Conservation (phyloP, 2,113 vertebrate genomes). For the Chaetura pelagica region DNA sequence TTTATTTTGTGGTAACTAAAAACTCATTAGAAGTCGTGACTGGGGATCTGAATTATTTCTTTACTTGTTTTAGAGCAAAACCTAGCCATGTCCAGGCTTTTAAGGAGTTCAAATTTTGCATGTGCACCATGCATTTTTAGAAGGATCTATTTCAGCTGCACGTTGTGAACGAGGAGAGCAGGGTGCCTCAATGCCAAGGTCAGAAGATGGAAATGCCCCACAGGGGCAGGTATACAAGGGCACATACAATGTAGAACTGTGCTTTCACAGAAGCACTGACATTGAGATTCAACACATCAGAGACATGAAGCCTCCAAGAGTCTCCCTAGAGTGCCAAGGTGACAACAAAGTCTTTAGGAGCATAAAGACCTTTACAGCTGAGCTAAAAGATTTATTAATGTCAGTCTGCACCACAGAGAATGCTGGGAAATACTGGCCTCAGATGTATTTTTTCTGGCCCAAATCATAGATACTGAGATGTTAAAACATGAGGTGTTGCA, state of each 20-base stretch:
- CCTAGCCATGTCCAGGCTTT: not conserved
- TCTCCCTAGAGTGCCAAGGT: not conserved
- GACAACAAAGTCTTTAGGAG: not conserved
- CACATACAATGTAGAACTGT: not conserved
- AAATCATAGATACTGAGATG: not conserved
- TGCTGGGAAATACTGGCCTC: constrained; percentile 25
- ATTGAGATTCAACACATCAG: not conserved
- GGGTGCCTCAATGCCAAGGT: not conserved
- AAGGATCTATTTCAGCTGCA: not conserved
- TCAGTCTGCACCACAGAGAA: constrained; percentile 18
- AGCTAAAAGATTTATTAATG: constrained; percentile 29
- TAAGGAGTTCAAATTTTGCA: not conserved
- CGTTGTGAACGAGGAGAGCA: not conserved
- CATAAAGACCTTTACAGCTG: constrained; percentile 12
- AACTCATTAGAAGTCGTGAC: not conserved
- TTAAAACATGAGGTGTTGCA: constrained; percentile 53
- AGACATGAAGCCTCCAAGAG: not conserved
- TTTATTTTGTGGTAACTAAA: constrained; percentile 22
- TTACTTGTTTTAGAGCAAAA: not conserved
- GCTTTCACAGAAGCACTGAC: not conserved
- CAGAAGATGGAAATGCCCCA: not conserved
- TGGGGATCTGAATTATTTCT: not conserved
- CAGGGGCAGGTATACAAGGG: not conserved
- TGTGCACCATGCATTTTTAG: not conserved
- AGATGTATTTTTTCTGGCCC: constrained; percentile 53